Evolutionary conservation across 2,797 vertebrate genomes (phyloP).

Genomic region (Cryptoblepharus egeriae): DNA sequence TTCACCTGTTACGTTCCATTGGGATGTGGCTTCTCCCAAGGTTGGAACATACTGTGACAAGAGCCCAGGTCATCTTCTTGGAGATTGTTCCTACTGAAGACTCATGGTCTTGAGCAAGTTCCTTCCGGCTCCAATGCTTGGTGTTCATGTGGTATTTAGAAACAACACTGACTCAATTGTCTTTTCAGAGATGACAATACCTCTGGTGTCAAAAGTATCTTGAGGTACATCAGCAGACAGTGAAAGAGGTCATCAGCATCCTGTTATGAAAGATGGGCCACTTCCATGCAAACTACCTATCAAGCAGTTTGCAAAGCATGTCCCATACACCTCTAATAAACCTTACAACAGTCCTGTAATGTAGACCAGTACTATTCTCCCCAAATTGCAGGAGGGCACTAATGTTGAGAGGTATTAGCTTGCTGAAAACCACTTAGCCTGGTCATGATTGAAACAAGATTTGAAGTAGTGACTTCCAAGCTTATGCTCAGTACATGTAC

Average conservation of each 20-base stretch:
- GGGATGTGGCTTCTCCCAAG: neutral
- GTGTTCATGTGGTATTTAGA: constrained; percentile 48
- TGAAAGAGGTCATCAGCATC: constrained; percentile 47
- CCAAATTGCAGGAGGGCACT: constrained; percentile 9
- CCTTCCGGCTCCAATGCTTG: constrained; percentile 41
- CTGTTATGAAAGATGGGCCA: constrained; percentile 60
- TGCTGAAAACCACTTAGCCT: neutral
- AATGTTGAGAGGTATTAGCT: constrained; percentile 11
- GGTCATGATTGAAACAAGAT: neutral
- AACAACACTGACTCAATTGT: constrained; percentile 32
- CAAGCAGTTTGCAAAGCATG: no score
- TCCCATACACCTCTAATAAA: no score
- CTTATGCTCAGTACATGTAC: no score
- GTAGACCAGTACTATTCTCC: neutral
- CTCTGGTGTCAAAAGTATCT: constrained; percentile 41
- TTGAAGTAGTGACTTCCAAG: neutral
- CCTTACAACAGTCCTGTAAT: no score
- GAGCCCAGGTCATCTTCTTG: neutral
- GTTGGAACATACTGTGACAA: neutral
- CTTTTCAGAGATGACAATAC: constrained; percentile 35
- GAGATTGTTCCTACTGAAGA: neutral
- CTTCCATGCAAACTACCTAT: constrained; percentile 30
- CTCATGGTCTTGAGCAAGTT: constrained; percentile 39
- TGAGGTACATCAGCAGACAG: constrained; percentile 40
- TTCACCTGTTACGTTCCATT: neutral